Base-by-base conservation (phyloP, 2,888 invertebrate genomes). In the Idaea aversata region DNA sequence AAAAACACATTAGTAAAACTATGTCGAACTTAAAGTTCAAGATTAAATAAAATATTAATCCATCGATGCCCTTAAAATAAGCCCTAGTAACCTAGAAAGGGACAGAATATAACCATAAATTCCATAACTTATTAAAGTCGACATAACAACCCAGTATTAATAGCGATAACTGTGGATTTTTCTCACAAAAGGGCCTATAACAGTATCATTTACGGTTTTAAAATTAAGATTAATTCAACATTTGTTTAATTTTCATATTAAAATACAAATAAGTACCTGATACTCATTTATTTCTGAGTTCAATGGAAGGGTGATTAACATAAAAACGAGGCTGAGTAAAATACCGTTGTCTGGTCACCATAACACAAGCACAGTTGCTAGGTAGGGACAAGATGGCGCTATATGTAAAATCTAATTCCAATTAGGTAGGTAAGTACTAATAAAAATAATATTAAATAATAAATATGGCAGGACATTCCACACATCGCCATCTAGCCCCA, bases 231-330 rank as follows among this genome's bases (percentile, higher is more conserved):
- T 47, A 47, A 47, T 13, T 47, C 47, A 4, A 47, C 35, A 63
- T 66, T 64, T 69, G 66, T 67, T 63, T 70, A 69, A 71, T 66
- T 68, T 62, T 70, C 66, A 76, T 78, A 77, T 71, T 72, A 67
- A 74, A 71, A 47, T 66, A 67, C 68, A 74, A 67, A 70, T 75
- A 6, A 7, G 47, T 47, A 13, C 47, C 10, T 47, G 10, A 7
- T 47, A 47, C 10, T 47, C 13, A 78, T 80, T 73, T 77, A 67
- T 71, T 77, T 69, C 69, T 75, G 70, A 74, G 74, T 69, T 62
- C 65, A 71, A 65, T 62, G 60, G 61, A 72, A 71, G 68, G 64
- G 70, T 72, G 79, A 84, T 87, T 84, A 84, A 75, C 87, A 87
- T 87, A 76, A 80, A 10, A 25, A 25, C 25, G 25, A 25, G 25